phyloP scores from a whole-genome alignment of 2,113 vertebrate species.

The Chiloscyllium plagiosum region DNA sequence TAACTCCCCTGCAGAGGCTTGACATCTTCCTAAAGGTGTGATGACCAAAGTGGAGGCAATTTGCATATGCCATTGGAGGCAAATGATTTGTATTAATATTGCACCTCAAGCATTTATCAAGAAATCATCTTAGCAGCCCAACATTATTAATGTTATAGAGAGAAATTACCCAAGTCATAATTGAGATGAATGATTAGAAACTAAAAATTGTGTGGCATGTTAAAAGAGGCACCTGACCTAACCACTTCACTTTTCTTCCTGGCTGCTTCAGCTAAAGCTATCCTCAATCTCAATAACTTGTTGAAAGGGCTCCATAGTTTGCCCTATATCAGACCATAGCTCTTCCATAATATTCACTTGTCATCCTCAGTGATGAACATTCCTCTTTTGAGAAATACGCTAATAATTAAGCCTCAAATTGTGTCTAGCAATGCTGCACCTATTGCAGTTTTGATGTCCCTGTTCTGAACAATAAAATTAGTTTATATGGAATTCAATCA shows the following conservation, averaged over 20 bases:
- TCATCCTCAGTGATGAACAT: background rate
- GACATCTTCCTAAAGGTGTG: too few relatives aligned
- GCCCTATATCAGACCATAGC: background rate
- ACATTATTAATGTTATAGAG: background rate
- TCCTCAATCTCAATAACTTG: background rate
- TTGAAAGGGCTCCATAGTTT: background rate
- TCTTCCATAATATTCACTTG: background rate
- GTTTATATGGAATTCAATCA: background rate
- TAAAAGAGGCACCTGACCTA: background rate
- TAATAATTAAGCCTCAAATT: background rate
- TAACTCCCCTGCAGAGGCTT: too few relatives aligned
- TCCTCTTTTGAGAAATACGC: background rate
- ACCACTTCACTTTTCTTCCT: background rate
- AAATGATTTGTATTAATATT: background rate
- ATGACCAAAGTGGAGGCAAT: too few relatives aligned
- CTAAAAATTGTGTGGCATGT: background rate
- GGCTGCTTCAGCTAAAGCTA: background rate
- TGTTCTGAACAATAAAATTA: background rate
- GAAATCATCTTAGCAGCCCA: background rate
- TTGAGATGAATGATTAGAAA: background rate
- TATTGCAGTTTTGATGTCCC: background rate
- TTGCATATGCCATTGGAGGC: background rate
- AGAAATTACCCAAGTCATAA: background rate
- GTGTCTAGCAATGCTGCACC: background rate
- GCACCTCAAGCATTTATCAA: background rate